These are phyloP conservation scores for Drosophila ananassae DNA, from an alignment of 1,140 invertebrate species.

Conservation along the genomic window DNA sequence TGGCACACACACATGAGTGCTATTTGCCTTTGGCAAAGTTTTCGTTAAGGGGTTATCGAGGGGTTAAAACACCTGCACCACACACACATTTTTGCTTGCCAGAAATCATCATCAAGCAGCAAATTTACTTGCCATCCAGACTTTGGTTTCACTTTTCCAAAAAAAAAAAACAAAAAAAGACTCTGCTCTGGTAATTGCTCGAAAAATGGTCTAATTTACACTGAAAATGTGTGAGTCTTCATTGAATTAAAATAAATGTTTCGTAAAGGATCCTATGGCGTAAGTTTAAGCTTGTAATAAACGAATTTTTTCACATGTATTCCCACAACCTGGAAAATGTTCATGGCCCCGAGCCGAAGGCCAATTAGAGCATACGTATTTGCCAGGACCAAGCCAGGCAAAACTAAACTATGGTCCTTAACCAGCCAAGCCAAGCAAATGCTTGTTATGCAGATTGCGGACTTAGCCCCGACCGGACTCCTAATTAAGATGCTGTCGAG, in stretches of 20 bases:
- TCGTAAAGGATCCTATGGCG: too few relatives aligned
- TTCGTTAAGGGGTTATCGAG: conserved; percentile 41
- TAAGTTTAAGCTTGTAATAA: too few relatives aligned
- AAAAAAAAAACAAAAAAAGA: conserved; percentile 7
- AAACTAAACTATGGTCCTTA: conserved; percentile 30
- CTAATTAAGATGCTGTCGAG: conserved; percentile 78
- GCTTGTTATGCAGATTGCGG: conserved; percentile 58
- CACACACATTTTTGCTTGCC: conserved; percentile 10
- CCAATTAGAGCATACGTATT: conserved; percentile 52
- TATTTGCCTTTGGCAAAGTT: conserved; percentile 60
- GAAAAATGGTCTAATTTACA: not conserved
- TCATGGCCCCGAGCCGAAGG: conserved; percentile 34
- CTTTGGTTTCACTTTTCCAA: not conserved
- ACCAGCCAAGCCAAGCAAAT: conserved; percentile 35
- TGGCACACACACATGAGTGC: conserved; percentile 21
- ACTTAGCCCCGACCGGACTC: conserved; percentile 61
- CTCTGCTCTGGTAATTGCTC: conserved; percentile 26
- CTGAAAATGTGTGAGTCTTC: not conserved
- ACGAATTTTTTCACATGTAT: not conserved
- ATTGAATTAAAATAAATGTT: too few relatives aligned
- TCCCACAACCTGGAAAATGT: conserved; percentile 18
- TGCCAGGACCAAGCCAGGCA: conserved; percentile 26
- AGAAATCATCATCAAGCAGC: conserved; percentile 40
- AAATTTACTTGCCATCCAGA: conserved; percentile 16
- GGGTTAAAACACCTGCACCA: conserved; percentile 44